Percentiles rank a stretch among this genome's conserved stretches.
Evolutionary conservation across 2,797 vertebrate genomes (phyloP).

Genomic region (Choloepus didactylus): DNA sequence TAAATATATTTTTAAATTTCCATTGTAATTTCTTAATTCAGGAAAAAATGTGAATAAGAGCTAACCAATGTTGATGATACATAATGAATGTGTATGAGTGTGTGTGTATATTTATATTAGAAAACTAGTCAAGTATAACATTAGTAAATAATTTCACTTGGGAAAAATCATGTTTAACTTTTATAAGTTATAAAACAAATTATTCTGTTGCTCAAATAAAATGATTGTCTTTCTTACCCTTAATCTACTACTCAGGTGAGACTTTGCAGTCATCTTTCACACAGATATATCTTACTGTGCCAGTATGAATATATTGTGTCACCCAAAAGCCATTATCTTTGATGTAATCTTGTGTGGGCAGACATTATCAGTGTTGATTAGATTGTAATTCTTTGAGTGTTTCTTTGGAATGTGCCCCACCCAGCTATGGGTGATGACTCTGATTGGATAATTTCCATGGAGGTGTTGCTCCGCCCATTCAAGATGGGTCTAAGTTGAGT

Average conservation of each 20-base stretch:
- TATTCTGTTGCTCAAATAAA: neutral
- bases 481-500: no score
- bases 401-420: no score
- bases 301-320: no score
- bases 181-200: constrained; percentile 35
- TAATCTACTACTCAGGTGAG: neutral
- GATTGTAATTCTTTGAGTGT: no score
- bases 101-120: neutral
- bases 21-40: neutral
- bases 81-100: neutral
- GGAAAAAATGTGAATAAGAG: neutral
- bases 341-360: no score
- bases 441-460: no score
- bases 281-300: neutral
- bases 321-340: no score
- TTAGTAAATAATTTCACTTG: neutral
- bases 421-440: no score
- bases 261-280: neutral
- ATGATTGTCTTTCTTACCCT: neutral
- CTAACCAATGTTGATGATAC: neutral
- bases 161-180: neutral
- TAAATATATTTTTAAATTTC: neutral
- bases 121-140: neutral
- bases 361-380: no score
- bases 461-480: no score